Evolutionary conservation across 1,140 invertebrate species (phyloP).

Genomic region (Bradysia coprophila): DNA sequence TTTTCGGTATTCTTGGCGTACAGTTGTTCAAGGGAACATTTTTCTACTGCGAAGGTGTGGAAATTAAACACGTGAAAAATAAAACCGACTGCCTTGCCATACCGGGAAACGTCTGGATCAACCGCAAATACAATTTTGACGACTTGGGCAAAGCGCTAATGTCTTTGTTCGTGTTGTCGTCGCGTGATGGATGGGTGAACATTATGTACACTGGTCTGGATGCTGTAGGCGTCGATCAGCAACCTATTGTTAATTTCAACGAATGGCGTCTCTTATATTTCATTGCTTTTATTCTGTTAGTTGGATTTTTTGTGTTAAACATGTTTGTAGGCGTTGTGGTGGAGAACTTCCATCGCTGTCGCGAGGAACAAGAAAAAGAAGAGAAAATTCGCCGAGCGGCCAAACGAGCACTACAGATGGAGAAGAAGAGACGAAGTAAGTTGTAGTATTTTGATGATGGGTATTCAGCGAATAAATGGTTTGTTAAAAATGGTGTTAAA

Average conservation of each 20-base stretch:
- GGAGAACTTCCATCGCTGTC: conserved; percentile 97
- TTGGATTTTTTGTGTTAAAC: conserved; percentile 91
- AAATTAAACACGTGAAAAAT: conserved; percentile 67
- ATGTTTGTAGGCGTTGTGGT: conserved; percentile 99
- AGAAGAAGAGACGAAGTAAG: conserved; percentile 87
- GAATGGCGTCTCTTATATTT: conserved; percentile 98
- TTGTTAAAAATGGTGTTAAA: too few relatives aligned
- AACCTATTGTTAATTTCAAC: conserved; percentile 95
- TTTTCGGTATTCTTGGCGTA: conserved; percentile 97
- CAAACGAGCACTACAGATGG: conserved; percentile 87
- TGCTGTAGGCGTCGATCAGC: conserved; percentile 91
- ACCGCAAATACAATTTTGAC: conserved; percentile 98
- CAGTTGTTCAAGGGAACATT: conserved; percentile 91
- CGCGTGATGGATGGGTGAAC: conserved; percentile 98
- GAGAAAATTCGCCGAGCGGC: conserved; percentile 85
- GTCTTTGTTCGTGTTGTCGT: conserved; percentile 95
- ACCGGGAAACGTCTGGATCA: conserved; percentile 73
- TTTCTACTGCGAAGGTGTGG: conserved; percentile 84
- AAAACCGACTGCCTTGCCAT: conserved; percentile 70
- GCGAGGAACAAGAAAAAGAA: conserved; percentile 97
- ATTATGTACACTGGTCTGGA: conserved; percentile 99
- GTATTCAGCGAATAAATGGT: too few relatives aligned
- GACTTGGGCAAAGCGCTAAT: conserved; percentile 96
- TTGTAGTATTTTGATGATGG: conserved; percentile 7
- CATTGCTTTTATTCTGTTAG: conserved; percentile 94